Conservation (phyloP, 1,140 invertebrate genomes). For the Carposina sasakii region DNA sequence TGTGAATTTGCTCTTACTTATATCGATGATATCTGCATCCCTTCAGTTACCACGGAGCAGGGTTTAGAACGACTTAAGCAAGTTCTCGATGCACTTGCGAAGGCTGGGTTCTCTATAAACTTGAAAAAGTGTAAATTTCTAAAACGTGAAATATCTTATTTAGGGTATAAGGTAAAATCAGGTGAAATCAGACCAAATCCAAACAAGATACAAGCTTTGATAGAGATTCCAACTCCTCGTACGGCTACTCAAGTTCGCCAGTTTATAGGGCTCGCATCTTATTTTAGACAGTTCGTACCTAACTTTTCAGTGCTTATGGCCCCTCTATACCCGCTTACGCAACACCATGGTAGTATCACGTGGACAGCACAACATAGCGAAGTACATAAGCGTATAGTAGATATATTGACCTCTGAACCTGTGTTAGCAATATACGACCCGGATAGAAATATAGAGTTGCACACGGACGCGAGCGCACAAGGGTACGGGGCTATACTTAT, state of each 20-base stretch:
- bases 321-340: constrained; percentile 5
- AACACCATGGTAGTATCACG: neutral
- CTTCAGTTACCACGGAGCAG: constrained; percentile 14
- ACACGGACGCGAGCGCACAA: constrained; percentile 20
- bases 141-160: constrained; percentile 20
- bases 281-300: constrained; percentile 19
- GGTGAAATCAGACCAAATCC: constrained; percentile 2
- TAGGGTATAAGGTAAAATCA: constrained; percentile 18
- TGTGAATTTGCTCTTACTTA: constrained; percentile 9
- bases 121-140: constrained; percentile 23
- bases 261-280: no score
- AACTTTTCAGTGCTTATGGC: constrained; percentile 17
- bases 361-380: constrained; percentile 4
- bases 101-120: constrained; percentile 21
- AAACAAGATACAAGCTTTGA: neutral
- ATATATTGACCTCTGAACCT: constrained; percentile 22
- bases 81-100: constrained; percentile 11
- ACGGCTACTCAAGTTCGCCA: neutral
- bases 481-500: constrained; percentile 32
- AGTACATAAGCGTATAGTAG: constrained; percentile 9
- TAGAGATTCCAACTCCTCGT: neutral
- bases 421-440: constrained; percentile 37
- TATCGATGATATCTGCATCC: constrained; percentile 24
- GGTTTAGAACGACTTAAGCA: constrained; percentile 7
- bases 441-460: constrained; percentile 13